Conservation (phyloP, 2,888 invertebrate species). For the Cynaeus angustus region DNA sequence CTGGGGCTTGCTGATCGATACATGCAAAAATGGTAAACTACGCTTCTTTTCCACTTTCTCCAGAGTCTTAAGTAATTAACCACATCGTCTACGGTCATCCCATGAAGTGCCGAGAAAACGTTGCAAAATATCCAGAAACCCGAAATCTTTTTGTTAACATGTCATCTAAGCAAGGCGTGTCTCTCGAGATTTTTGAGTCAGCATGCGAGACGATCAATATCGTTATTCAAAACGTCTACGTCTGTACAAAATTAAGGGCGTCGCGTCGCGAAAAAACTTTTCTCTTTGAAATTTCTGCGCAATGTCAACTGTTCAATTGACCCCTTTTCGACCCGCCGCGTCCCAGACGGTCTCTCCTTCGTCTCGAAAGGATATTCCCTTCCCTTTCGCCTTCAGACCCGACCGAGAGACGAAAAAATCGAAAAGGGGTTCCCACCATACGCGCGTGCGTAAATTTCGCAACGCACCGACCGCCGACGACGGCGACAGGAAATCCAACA, state of each 20-base stretch:
- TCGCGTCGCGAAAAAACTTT: background rate
- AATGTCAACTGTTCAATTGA: background rate
- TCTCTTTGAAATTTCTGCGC: background rate
- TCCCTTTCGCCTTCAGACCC: conserved; percentile 12
- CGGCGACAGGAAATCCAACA: conserved; percentile 54
- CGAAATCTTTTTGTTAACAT: too few relatives aligned
- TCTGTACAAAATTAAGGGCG: too few relatives aligned
- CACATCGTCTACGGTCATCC: too few relatives aligned
- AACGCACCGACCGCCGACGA: conserved; percentile 19
- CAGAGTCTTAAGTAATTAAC: too few relatives aligned
- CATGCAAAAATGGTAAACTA: background rate
- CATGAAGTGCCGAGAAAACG: too few relatives aligned
- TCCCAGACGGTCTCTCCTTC: conserved; percentile 5
- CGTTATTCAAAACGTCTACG: too few relatives aligned
- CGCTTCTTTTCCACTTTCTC: too few relatives aligned
- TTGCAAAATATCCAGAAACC: too few relatives aligned
- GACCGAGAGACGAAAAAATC: conserved; percentile 20
- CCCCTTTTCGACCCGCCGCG: conserved; percentile 1
- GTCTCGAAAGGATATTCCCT: conserved; percentile 15
- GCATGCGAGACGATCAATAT: too few relatives aligned
- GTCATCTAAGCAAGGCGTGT: too few relatives aligned
- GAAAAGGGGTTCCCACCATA: conserved; percentile 35
- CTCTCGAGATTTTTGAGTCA: too few relatives aligned
- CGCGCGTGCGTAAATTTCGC: conserved; percentile 40
- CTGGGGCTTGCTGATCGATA: background rate